Evolutionary conservation across 2,113 vertebrate species (phyloP), one percentile per base, ranked within the genome.

Genomic region (Peromyscus maniculatus): DNA sequence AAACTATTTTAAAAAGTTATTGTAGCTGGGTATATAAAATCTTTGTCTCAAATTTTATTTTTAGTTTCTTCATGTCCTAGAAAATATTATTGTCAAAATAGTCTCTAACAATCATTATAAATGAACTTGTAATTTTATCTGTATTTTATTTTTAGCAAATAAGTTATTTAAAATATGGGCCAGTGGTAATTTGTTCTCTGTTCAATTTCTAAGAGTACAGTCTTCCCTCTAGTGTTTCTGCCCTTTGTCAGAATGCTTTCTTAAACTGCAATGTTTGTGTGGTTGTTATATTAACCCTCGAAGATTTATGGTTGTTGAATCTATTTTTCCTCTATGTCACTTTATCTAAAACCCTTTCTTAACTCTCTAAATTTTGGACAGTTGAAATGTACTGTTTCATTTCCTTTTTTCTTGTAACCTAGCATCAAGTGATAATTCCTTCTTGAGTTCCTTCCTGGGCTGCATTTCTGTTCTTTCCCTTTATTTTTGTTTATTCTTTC

Each of bases 141-240:
- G 4, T 43, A 69, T 94, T 93, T 83, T 77, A 52, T 57, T 83
- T 75, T 91, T 67, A 80, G 39, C 21, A 55, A 75, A 94, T 77
- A 87, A 62, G 92, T 87, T 62, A 57, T 21, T 22, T 21, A 16
- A 59, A 95, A 43, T 80, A 49, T n/a, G 2, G 17, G 0, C 55
- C 31, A 57, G 5, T 64, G 31, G 83, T 84, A 52, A 4, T 86
- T 52, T 95, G 21, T 87, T 46, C 28, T 92, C 59, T 69, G 33
- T 87, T 92, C 59, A 72, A 39, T 64, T 90, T 43, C 13, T 6
- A 66, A 80, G 43, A 82, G 84, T 66, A 71, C 39, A 74, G 2
- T 46, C 43, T 43, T 67, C 5, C n/a, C 17, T 95, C 92, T 31
- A n/a, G 3, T 84, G 7, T 21, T 71, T 52, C 31, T 62, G 21